Evolutionary conservation across 2,113 vertebrate species (phyloP), one percentile per base, ranked within the genome.

Genomic region (Calypte anna): DNA sequence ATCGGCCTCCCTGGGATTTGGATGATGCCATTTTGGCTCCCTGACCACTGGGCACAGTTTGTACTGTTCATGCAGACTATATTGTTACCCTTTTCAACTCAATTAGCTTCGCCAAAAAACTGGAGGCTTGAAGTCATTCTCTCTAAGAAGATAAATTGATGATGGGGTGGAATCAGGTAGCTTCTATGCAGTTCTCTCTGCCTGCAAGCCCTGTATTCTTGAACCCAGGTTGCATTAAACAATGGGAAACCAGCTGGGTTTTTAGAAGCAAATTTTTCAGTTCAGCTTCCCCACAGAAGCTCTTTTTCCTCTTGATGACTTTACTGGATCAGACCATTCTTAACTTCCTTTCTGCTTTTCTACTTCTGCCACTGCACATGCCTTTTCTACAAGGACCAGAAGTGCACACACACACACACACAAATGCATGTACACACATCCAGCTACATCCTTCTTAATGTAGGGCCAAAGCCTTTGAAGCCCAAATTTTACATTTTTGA

Each of bases 41-140:
- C 82, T 82, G 62, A 82, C 36, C 57, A 50, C 36, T 30, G 90
- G 76, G 81, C 91, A 94, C 89, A 92, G 70, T 91, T 82, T 88
- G 85, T 91, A 57, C 75, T 82, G 28, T 59, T 91, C 70, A 43
- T 64, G 70, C 40, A 79, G 78, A 73, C 87, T 81, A 46, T 76
- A 59, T n/a, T 68, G 62, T 79, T 94, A 38, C 12, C 21, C 44
- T 80, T 87, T 82, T 53, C 53, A 76, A 53, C 50, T 85, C 68
- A n/a, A 87, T 82, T 63, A 76, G 5, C 70, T 68, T 33, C 73
- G 70, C 58, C 74, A 94, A 87, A 82, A 82, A 86, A 22, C 3
- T 14, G 57, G 78, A 91, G 16, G 11, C 50, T 87, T 82, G 57
- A 85, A 44, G 43, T 67, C 91, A 51, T 67, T 93, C 7, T 91